These are phyloP conservation scores for Gerosis bhagava DNA, from an alignment of 2,888 invertebrate genomes.

Conservation along the genomic window DNA sequence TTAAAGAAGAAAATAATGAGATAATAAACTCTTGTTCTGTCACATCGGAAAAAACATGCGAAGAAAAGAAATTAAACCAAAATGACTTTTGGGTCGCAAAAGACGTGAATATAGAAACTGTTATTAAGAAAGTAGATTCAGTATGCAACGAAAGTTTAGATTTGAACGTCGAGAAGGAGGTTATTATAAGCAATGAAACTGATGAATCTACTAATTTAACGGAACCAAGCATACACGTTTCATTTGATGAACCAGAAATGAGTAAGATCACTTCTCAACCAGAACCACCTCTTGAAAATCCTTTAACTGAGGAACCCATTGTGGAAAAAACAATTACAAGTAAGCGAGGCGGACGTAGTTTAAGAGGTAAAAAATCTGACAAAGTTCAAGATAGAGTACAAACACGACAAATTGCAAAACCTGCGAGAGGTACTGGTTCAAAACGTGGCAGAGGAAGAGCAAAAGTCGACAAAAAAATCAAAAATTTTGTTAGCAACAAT, in stretches of 20 bases:
- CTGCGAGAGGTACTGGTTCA: slow-evolving; percentile 60
- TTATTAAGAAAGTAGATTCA: slow-evolving; percentile 90
- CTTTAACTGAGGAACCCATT: slow-evolving; percentile 39
- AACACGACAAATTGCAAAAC: slow-evolving; percentile 72
- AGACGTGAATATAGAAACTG: slow-evolving; percentile 91
- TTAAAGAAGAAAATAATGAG: slow-evolving; percentile 6
- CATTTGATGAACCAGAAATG: slow-evolving; percentile 8
- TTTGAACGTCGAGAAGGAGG: slow-evolving; percentile 40
- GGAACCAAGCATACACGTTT: slow-evolving; percentile 9
- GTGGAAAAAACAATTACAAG: slow-evolving; percentile 42
- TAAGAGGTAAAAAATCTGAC: slow-evolving; percentile 67
- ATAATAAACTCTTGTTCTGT: slow-evolving; percentile 15
- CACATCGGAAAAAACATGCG: slow-evolving; percentile 33
- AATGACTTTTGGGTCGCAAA: slow-evolving; percentile 91
- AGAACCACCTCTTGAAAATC: slow-evolving; percentile 30
- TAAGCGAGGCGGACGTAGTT: slow-evolving; percentile 68
- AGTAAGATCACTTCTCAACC: slow-evolving; percentile 8
- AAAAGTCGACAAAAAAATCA: slow-evolving; percentile 78
- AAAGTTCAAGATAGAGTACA: slow-evolving; percentile 65
- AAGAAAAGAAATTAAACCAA: slow-evolving; percentile 84
- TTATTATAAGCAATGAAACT: slow-evolving; percentile 22
- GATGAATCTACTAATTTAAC: slow-evolving; percentile 24
- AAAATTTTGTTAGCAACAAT: slow-evolving; percentile 69
- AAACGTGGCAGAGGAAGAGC: slow-evolving; percentile 77
- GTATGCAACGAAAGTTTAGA: slow-evolving; percentile 76